Evolutionary conservation across 2,888 invertebrate species (phyloP), one percentile per base, ranked within the genome.

Genomic region (Ferrisia virgata): DNA sequence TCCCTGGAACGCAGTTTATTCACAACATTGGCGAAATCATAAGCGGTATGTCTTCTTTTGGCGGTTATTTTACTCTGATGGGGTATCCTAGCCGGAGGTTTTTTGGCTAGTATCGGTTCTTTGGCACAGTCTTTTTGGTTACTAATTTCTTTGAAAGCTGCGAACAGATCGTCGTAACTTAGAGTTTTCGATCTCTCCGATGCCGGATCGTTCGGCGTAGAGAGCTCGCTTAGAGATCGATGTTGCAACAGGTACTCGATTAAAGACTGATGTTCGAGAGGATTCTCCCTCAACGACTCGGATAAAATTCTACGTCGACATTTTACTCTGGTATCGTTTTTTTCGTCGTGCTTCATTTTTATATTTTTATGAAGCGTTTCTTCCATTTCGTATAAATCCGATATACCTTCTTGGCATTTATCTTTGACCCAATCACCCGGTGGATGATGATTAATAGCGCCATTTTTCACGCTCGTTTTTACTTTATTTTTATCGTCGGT

Each of bases 201-300:
- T 15, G 64, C 82, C 8, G 3, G n/a, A 13, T 43, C 22, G 15
- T 43, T 25, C 72, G 43, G 25, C 13, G 39, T 76, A 40, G 82
- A 82, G 40, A 82, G 43, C 18, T 82, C 82, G 69, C 76, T 25
- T 39, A 82, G 76, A 15, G 69, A 69, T 25, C 82, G 69, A 31
- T 43, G 43, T 28, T 82, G 82, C 13, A 88, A 86, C 72, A 88
- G 87, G 69, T 87, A 88, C 80, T 88, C 88, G 47, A 89, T 86
- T 2, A 88, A 87, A 1, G 87, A 87, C 13, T 88, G 87, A 80
- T 89, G 88, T 84, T 89, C 89, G 72, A 89, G 87, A 28, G 89
- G 88, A 85, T 88, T 87, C 33, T 89, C 88, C 87, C 39, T 87
- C 87, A 86, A 88, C 87, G 47, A 85, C 84, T 86, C 86, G n/a